Base-by-base conservation (phyloP, 92 coral and sea anemone genomes). In the Heteractis magnifica region DNA sequence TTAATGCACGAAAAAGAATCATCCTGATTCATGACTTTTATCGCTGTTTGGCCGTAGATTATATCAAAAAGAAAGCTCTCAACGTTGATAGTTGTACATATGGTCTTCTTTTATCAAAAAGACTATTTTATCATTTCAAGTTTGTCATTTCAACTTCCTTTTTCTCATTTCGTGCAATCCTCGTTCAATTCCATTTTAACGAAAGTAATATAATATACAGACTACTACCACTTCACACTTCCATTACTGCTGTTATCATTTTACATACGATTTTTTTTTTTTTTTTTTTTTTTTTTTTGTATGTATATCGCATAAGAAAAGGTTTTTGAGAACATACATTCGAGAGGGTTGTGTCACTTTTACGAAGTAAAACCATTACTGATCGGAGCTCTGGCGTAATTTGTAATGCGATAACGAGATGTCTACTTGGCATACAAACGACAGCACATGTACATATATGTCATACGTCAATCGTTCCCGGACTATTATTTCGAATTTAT, bases 1-100 rank as follows among this genome's bases (percentile, higher is more conserved):
- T 48, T 64, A 23, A 49, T 81, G 70, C 52, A 74, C 84, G 65
- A 50, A 26, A 70, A 56, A 79, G 83, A 53, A 12, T 53, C 13
- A 8, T 53, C 7, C 3, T 62, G 70, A 15, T 4, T 68, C 49
- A 68, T 68, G 73, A 68, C 48, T 68, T 4, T 68, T 26, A 68
- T 68, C 49, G 49, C 73, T 68, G 73, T 68, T 68, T 41, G 73
- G 26, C 73, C 73, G 15, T 20, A 68, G 71, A 19, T 68, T 68
- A 20, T 68, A 9, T 18, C 26, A 62, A 68, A 68, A 23, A 26
- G 49, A 20, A 21, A 21, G 73, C 23, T 62, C 20, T 68, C 49
- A 68, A 21, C 71, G 26, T 21, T 48, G 49, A 68, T 68, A 68
- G 6, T 4, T 68, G 15, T 21, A 20, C 73, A 3, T 68, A 4